Evolutionary conservation across 1,140 invertebrate genomes (phyloP), one percentile per base, ranked within the genome.

Genomic region (Drosophila sp.): DNA sequence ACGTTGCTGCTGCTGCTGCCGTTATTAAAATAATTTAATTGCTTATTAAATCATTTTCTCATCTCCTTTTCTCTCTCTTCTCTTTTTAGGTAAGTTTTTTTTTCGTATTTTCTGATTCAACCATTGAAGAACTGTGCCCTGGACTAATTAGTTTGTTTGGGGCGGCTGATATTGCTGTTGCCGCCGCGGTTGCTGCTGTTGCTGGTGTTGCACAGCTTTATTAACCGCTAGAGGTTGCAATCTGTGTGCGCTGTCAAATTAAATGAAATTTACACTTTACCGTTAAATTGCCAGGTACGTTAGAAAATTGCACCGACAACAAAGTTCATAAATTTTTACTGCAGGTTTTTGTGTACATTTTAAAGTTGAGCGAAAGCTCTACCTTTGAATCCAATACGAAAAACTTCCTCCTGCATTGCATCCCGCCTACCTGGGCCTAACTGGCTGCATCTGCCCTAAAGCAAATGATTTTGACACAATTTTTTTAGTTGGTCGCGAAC

Each of bases 1-100:
- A 40, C 61, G 47, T 32, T 54, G 66, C 77, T 11, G 54, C 50
- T 58, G 55, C 63, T 65, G 70, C 40, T 56, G 41, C 33, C 63
- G 79, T 75, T 89, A 83, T 86, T 86, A 87, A 81, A 83, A 86
- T 89, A 86, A 89, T 86, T 87, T 89, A 86, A 86, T 86, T 86
- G 84, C 83, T 86, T 86, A 86, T 86, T 86, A 86, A 86, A 86
- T 86, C 84, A 83, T 80, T 54, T 79, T 79, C 66, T 72, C 78
- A 69, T 76, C 61, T 62, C 63, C 57, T 47, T 47, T 61, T 17
- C 50, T 70, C 50, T 64, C 41, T 65, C 44, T 61, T 78, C 40
- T 78, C 60, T 61, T 87, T 87, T 68, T 74, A 86, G 83, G 83
- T 89, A 72, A 87, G 83, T 87, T 76, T 50, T 50, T 50, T 47